Conservation (phyloP, 2,888 invertebrate species). For the Rotaria sp. region DNA sequence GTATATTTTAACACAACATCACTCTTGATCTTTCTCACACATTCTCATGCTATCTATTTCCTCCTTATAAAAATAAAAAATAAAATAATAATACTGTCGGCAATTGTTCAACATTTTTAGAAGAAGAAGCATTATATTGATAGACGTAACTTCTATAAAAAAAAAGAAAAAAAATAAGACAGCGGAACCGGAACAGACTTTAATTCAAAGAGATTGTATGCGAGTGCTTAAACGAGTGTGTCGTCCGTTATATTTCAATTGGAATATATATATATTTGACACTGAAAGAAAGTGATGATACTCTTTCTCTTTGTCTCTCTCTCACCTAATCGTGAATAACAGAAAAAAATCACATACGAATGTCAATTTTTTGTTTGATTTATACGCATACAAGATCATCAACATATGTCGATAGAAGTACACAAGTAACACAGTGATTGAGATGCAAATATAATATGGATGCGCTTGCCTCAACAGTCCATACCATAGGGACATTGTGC, state of each 20-base stretch:
- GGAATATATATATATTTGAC: not conserved
- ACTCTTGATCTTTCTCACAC: slow-evolving; percentile 22
- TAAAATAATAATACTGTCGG: not conserved
- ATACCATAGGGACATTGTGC: not conserved
- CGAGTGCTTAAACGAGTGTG: not conserved
- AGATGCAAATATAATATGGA: slow-evolving; percentile 12
- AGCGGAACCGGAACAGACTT: slow-evolving; percentile 8
- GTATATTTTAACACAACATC: not conserved
- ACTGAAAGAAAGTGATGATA: not conserved
- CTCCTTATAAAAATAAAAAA: not conserved
- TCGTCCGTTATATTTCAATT: not conserved
- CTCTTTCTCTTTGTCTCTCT: not conserved
- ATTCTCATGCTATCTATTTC: slow-evolving; percentile 14
- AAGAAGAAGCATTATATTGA: not conserved
- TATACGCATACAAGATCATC: not conserved
- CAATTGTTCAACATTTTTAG: not conserved
- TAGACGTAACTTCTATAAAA: not conserved
- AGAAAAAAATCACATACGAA: not conserved
- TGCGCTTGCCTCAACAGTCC: not conserved
- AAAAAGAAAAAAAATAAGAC: not conserved
- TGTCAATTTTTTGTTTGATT: slow-evolving; percentile 15
- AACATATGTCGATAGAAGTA: slow-evolving; percentile 17
- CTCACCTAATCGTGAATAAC: not conserved
- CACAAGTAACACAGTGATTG: not conserved
- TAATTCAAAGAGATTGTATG: not conserved